phyloP scores from a whole-genome alignment of 2,888 invertebrate genomes.

The Parnassius apollo region DNA sequence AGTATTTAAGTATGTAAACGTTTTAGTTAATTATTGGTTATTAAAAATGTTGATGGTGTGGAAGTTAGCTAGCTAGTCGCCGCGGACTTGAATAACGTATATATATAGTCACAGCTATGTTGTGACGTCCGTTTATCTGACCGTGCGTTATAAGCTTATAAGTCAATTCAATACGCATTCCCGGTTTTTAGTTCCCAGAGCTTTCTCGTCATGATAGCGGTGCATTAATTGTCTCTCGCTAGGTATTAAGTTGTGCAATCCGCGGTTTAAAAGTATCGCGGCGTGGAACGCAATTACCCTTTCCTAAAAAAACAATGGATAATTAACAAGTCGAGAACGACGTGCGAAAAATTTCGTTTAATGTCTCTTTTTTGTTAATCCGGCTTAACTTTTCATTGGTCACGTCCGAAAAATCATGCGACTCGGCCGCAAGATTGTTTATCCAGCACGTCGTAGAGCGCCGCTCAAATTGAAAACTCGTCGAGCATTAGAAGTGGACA shows the following conservation, averaged over 20 bases:
- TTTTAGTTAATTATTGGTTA: not conserved
- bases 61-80: constrained; percentile 48
- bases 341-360: constrained; percentile 45
- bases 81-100: constrained; percentile 36
- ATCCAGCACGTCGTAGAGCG: constrained; percentile 51
- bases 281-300: constrained; percentile 51
- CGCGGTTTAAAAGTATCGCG: constrained; percentile 44
- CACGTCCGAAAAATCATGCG: constrained; percentile 35
- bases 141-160: constrained; percentile 59
- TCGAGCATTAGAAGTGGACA: constrained; percentile 69
- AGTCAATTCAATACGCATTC: constrained; percentile 49
- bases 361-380: constrained; percentile 40
- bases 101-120: constrained; percentile 66
- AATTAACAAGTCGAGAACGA: constrained; percentile 42
- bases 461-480: constrained; percentile 58
- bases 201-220: constrained; percentile 46
- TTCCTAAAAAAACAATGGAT: constrained; percentile 55
- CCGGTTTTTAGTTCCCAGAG: constrained; percentile 42
- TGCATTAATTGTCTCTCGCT: constrained; percentile 59
- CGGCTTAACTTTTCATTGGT: constrained; percentile 37
- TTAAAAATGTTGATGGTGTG: constrained; percentile 2
- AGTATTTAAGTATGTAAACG: not conserved
- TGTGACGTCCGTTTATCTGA: constrained; percentile 67
- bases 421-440: constrained; percentile 49
- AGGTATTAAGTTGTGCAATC: constrained; percentile 47